These are phyloP conservation scores for Thalassophryne amazonica DNA, from an alignment of 2,797 vertebrate genomes.

Conservation along the genomic window DNA sequence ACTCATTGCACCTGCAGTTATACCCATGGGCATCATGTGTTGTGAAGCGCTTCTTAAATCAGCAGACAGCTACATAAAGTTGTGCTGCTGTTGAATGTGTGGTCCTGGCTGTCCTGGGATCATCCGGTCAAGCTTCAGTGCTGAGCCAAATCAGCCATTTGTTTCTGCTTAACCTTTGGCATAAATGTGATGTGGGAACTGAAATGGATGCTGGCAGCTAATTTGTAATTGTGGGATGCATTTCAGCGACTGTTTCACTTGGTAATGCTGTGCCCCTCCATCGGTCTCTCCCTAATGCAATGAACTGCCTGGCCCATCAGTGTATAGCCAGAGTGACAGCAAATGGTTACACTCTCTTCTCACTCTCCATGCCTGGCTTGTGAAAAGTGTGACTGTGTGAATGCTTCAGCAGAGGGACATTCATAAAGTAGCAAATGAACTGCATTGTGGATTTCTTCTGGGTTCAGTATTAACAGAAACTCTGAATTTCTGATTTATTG, in stretches of 20 bases:
- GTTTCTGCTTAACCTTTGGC: constrained; percentile 61
- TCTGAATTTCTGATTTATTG: too few species aligned
- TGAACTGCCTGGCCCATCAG: constrained; percentile 44
- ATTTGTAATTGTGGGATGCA: constrained; percentile 44
- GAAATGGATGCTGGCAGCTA: constrained; percentile 42
- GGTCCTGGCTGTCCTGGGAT: constrained; percentile 20
- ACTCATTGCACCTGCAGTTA: neutral
- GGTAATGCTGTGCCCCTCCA: constrained; percentile 20
- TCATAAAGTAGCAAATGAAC: too few species aligned
- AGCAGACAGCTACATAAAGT: neutral
- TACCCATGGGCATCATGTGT: neutral
- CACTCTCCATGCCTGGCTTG: constrained; percentile 1
- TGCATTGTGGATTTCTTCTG: too few species aligned
- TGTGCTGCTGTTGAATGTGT: neutral
- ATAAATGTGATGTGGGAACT: constrained; percentile 42
- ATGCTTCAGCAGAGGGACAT: neutral
- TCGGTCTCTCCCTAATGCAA: constrained; percentile 40
- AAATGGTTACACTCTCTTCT: constrained; percentile 35
- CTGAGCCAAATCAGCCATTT: constrained; percentile 37
- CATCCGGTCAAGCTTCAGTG: neutral
- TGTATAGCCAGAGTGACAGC: constrained; percentile 33
- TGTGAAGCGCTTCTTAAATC: neutral
- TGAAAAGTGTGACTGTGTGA: constrained; percentile 19
- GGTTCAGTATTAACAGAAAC: too few species aligned
- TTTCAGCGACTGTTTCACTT: constrained; percentile 17